These are phyloP conservation scores for Catharus fuscescens DNA, from an alignment of 2,113 vertebrate species.

Conservation along the genomic window DNA sequence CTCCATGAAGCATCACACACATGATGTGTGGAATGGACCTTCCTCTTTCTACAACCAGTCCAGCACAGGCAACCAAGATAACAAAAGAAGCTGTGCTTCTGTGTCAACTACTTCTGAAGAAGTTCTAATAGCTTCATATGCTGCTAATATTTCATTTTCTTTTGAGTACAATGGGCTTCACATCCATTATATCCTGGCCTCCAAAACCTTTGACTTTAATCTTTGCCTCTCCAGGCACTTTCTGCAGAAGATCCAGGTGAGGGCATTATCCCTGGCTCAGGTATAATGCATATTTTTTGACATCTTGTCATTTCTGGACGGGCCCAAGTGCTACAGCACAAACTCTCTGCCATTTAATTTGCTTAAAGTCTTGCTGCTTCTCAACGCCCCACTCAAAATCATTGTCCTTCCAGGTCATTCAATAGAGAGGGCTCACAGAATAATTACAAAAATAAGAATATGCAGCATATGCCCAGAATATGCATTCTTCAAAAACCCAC, in stretches of 20 bases:
- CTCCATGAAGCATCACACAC: background rate
- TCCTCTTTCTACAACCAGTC: background rate
- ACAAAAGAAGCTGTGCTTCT: background rate
- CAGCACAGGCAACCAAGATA: background rate
- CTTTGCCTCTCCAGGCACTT: background rate
- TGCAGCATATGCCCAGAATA: background rate
- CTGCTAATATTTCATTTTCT: background rate
- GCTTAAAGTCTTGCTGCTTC: background rate
- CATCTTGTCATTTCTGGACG: background rate
- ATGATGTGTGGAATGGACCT: background rate
- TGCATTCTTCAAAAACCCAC: background rate
- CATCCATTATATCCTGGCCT: background rate
- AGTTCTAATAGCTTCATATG: background rate
- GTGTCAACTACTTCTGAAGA: background rate
- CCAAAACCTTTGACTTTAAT: background rate
- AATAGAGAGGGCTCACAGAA: background rate
- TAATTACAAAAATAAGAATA: background rate
- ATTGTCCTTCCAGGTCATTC: background rate
- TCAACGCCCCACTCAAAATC: background rate
- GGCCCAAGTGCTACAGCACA: background rate
- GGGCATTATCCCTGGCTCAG: background rate
- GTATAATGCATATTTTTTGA: background rate
- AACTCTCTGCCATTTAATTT: background rate
- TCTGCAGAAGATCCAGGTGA: background rate
- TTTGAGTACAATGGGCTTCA: background rate